Percentiles rank a stretch among this genome's conserved stretches.
Conservation (phyloP, 2,797 vertebrate genomes). For the Onychomys arenicola region DNA sequence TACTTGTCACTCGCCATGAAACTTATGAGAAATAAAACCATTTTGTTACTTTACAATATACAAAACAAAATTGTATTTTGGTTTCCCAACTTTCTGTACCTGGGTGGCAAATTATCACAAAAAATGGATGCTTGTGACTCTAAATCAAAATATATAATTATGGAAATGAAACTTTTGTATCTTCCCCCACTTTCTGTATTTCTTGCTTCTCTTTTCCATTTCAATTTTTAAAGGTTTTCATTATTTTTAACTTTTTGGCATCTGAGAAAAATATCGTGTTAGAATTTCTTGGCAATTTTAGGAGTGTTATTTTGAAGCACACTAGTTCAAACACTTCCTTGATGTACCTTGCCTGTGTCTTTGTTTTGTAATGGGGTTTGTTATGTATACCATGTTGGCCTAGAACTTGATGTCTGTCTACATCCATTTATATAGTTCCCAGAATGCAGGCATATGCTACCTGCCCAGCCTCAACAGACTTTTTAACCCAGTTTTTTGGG, state of each 20-base stretch:
- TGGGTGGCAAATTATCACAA: not conserved
- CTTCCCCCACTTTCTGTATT: not conserved
- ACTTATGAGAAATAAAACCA: not conserved
- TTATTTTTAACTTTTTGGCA: not conserved
- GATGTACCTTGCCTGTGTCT: not conserved
- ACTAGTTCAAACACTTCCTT: not conserved
- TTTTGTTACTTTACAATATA: not conserved
- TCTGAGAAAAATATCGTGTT: not conserved
- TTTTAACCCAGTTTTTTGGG: not conserved
- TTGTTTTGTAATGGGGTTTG: not conserved
- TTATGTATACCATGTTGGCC: not conserved
- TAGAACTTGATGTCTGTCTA: not conserved
- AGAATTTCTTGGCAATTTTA: not conserved
- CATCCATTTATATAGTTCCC: not conserved
- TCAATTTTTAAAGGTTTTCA: not conserved
- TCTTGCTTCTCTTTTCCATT: not conserved
- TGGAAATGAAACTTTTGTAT: not conserved
- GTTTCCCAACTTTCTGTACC: not conserved
- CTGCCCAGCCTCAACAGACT: fast-evolving
- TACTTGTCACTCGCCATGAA: not conserved
- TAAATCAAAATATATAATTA: not conserved
- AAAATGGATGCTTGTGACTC: not conserved
- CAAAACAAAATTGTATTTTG: not conserved
- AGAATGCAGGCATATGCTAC: not conserved
- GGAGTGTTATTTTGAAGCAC: not conserved